A percentile compares a stretch with the other conserved stretches of the same genome.
Evolutionary conservation across 2,797 vertebrate species (phyloP).

Genomic region (Sebastes hubbsi): DNA sequence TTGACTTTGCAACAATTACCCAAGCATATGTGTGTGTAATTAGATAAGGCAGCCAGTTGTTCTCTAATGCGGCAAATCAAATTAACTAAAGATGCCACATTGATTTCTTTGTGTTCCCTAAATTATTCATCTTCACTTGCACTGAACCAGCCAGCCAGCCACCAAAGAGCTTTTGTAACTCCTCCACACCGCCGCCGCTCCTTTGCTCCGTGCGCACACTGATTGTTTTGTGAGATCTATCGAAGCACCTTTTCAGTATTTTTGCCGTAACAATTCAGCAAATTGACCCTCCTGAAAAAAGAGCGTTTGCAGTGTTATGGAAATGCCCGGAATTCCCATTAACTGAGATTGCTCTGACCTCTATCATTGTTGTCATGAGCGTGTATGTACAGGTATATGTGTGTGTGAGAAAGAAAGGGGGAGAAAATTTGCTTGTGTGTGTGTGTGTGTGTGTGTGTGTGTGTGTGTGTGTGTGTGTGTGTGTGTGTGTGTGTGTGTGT

Average conservation of each 20-base stretch:
- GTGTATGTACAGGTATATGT: neutral
- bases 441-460: slow-evolving; percentile 1
- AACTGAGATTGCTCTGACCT: slow-evolving; percentile 60
- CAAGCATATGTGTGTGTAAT: slow-evolving; percentile 81
- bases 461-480: neutral
- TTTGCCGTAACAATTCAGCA: slow-evolving; percentile 42
- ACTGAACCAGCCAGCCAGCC: slow-evolving; percentile 69
- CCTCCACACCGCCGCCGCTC: slow-evolving; percentile 43
- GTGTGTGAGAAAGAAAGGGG: neutral
- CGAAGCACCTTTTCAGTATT: slow-evolving; percentile 44
- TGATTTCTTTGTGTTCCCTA: slow-evolving; percentile 82
- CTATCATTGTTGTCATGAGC: slow-evolving; percentile 29
- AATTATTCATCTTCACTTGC: slow-evolving; percentile 83
- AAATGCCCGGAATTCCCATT: slow-evolving; percentile 67
- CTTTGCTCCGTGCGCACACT: slow-evolving; percentile 26
- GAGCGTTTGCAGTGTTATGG: slow-evolving; percentile 49
- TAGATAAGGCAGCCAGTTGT: slow-evolving; percentile 83
- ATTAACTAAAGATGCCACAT: slow-evolving; percentile 84
- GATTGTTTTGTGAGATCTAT: slow-evolving; percentile 53
- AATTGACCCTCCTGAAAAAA: slow-evolving; percentile 60
- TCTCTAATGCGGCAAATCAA: slow-evolving; percentile 83
- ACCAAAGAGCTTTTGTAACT: slow-evolving; percentile 66
- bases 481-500: neutral
- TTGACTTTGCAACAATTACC: slow-evolving; percentile 80
- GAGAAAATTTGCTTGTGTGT: slow-evolving; percentile 1